Conservation (phyloP, 1,140 invertebrate species). For the Wiebesia pumilae region DNA sequence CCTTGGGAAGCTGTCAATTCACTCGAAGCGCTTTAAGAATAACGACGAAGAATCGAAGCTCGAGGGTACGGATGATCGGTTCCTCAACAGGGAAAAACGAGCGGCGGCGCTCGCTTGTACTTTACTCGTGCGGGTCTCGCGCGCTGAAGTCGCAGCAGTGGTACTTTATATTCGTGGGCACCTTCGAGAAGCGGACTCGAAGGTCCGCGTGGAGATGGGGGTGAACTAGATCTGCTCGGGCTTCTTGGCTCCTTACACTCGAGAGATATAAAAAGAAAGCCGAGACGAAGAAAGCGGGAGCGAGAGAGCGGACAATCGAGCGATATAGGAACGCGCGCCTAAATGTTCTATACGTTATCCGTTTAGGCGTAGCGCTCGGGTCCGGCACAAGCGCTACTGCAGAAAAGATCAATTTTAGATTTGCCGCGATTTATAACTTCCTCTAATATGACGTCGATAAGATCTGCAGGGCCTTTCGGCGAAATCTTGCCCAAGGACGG, state of each 20-base stretch:
- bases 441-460: slow-evolving; percentile 74
- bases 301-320: slow-evolving; percentile 50
- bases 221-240: not conserved
- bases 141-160: not conserved
- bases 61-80: not conserved
- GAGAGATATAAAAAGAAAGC: slow-evolving; percentile 39
- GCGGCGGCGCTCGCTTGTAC: not conserved
- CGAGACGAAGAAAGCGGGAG: not conserved
- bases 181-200: not conserved
- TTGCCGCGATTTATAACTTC: slow-evolving; percentile 75
- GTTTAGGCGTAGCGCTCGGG: not conserved
- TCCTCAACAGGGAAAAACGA: not conserved
- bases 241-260: slow-evolving; percentile 39
- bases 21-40: not conserved
- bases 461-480: slow-evolving; percentile 57
- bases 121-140: not conserved
- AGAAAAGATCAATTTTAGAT: slow-evolving; percentile 77
- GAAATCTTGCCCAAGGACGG: slow-evolving; percentile 32
- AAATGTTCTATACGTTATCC: slow-evolving; percentile 56
- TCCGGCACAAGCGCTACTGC: slow-evolving; percentile 55
- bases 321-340: slow-evolving; percentile 58
- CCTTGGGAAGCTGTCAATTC: not conserved
- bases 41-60: not conserved
- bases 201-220: not conserved
- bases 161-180: not conserved